Evolutionary conservation across 2,888 invertebrate genomes (phyloP), one percentile per base, ranked within the genome.

Genomic region (Idaea dimidiata): DNA sequence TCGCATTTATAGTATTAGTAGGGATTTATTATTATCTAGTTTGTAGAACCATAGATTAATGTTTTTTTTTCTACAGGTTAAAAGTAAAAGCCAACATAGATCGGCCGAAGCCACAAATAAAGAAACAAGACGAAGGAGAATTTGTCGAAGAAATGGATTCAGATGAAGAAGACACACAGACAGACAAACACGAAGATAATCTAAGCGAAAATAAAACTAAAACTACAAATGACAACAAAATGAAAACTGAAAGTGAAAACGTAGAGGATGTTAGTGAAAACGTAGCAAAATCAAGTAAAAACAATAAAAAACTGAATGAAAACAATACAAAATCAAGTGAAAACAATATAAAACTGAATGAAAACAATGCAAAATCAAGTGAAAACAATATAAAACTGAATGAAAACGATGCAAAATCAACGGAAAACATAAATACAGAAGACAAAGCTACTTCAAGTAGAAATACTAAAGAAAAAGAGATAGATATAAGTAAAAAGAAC

Each of bases 81-180:
- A 87, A 89, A 70, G 74, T 93, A 68, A 93, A 94, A 86, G 86
- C 93, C n/a, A 87, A 90, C 64, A 79, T 91, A 63, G 85, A 79
- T 60, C 78, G 79, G 54, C 77, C 81, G 0, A 85, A 83, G 74
- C 66, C 80, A 54, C 78, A 66, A 63, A 71, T 76, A 57, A 66
- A 64, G 0, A 82, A 81, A 57, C 72, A 80, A 71, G 80, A 84
- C 60, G 88, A 92, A 62, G 77, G 84, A 17, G 93, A 93, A 70
- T 93, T 93, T 63, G 92, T 93, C 0, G 93, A 94, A 80, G 93
- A 94, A 77, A 80, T 93, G 61, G 92, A 92, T 62, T 91, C 91
- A 0, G 91, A 93, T 62, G 91, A 92, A 59, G 88, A 88, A 67
- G 43, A 64, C 61, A 53, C 72, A 62, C 63, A 67, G n/a, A 59